Conservation (phyloP, 2,113 vertebrate species). For the Scophthalmus maximus region DNA sequence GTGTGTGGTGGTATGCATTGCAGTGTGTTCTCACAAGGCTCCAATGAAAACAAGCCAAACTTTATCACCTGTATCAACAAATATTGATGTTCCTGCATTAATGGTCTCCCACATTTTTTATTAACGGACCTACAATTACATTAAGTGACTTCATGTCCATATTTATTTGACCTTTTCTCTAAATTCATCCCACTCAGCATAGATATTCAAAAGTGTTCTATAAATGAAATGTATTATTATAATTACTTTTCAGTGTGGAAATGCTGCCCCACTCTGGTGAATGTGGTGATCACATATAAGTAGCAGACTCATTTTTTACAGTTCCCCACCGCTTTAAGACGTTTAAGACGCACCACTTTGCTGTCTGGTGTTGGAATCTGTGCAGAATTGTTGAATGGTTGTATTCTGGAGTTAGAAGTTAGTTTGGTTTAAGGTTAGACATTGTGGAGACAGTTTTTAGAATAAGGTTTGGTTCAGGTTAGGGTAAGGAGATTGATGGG, state of each 20-base stretch:
- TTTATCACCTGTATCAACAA: conserved; percentile 26
- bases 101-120: background rate
- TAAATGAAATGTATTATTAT: no score
- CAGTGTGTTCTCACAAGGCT: conserved; percentile 29
- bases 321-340: background rate
- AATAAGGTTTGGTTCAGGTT: no score
- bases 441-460: no score
- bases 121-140: background rate
- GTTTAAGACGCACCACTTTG: background rate
- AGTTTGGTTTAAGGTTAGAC: no score
- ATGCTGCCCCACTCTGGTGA: conserved; percentile 52
- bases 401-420: no score
- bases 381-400: background rate
- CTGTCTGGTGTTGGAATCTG: background rate
- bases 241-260: conserved; percentile 3
- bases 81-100: conserved; percentile 20
- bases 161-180: no score
- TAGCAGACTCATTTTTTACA: background rate
- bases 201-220: background rate
- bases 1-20: conserved; percentile 1
- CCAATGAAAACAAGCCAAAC: conserved; percentile 14
- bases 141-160: no score
- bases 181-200: no score
- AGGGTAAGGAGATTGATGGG: background rate
- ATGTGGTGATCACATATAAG: background rate